These are phyloP conservation scores for Cephus runcator DNA, from an alignment of 2,888 invertebrate genomes.

Conservation along the genomic window DNA sequence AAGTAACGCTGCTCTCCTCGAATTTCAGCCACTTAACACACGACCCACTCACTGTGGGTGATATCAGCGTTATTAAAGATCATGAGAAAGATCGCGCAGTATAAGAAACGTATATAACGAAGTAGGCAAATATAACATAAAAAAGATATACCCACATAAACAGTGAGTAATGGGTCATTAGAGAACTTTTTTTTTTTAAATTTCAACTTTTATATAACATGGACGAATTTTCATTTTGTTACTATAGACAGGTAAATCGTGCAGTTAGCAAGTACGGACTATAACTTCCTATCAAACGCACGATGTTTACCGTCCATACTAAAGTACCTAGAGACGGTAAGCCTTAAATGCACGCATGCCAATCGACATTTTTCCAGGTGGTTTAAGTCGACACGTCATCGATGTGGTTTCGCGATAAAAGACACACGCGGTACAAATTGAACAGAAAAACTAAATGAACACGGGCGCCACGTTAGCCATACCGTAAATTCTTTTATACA, in stretches of 20 bases:
- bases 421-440: not conserved
- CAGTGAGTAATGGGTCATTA: not conserved
- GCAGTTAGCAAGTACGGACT: not conserved
- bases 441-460: not conserved
- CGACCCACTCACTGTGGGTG: not conserved
- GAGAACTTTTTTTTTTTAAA: not conserved
- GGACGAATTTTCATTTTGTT: not conserved
- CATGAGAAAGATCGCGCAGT: not conserved
- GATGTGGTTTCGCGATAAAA: not conserved
- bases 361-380: not conserved
- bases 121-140: not conserved
- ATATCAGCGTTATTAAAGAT: not conserved
- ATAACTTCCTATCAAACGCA: conserved; percentile 8
- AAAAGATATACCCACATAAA: not conserved
- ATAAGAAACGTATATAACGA: not conserved
- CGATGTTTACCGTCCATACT: conserved; percentile 7
- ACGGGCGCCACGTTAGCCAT: not conserved
- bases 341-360: not conserved
- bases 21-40: not conserved
- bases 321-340: not conserved
- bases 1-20: not conserved
- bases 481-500: not conserved
- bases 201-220: not conserved
- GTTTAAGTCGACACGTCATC: not conserved
- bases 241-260: not conserved